Base-by-base conservation (phyloP, 2,888 invertebrate species). In the Alitta virens region DNA sequence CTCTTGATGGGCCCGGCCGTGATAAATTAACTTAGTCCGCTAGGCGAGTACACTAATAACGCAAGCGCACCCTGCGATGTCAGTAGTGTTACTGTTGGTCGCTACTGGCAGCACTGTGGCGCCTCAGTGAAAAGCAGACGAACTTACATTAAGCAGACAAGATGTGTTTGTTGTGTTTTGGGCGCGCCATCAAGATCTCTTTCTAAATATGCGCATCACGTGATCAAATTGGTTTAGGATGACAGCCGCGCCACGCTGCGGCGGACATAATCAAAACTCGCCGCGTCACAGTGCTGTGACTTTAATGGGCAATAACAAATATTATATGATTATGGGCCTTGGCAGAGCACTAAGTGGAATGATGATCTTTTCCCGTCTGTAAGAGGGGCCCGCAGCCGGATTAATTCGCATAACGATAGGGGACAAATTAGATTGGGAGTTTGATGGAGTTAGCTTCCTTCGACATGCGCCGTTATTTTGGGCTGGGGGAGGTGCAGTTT, bases 241-340 rank as follows among this genome's bases (percentile, higher is more conserved):
- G 46, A 46, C 23, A 21, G 52, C 16, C 7, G 52, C 52, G 16
- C 16, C 52, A 52, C n/a, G 23, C 26, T 16, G n/a, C n/a, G 23
- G 5, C 12, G 23, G 16, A 52, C 16, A 52, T 52, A 52, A 52
- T 52, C 52, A 52, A 24, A 52, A 52, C n/a, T 52, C 52, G 14
- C 23, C 26, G 14, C 52, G 23, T 25, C 24, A 21, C 52, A 23
- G 23, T 16, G 25, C 23, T 52, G 16, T 52, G 52, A 52, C 52
- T 52, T 52, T 52, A 52, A 52, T 52, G 52, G 52, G 52, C 25
- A 52, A 52, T 52, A n/a, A 52, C 2, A 24, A 52, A 52, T 52
- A 52, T 52, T 52, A 52, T 52, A 52, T 16, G 52, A 52, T 52
- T 52, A 52, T 52, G 26, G 23, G 23, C 52, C 7, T 3, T 7